Conservation (phyloP, 2,888 invertebrate genomes). For the Meloe dianella region DNA sequence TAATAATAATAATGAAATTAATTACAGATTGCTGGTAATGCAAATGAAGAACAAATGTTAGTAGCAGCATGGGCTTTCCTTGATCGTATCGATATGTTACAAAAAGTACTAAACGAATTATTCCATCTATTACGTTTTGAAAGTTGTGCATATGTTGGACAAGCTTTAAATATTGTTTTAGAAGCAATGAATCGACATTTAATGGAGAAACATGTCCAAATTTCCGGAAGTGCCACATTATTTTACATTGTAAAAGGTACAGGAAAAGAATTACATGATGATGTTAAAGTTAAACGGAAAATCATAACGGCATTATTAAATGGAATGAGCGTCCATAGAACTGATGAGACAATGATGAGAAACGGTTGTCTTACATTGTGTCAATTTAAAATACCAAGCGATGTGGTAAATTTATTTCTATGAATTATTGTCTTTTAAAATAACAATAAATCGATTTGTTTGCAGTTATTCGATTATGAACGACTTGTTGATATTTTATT, state of each 20-base stretch:
- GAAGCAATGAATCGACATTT: constrained; percentile 90
- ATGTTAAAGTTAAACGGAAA: constrained; percentile 74
- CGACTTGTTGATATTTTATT: constrained; percentile 83
- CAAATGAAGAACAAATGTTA: constrained; percentile 88
- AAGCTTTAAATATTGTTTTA: constrained; percentile 80
- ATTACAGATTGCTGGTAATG: constrained; percentile 85
- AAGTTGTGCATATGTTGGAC: constrained; percentile 75
- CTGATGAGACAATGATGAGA: constrained; percentile 92
- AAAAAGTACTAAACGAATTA: constrained; percentile 87
- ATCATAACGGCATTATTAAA: constrained; percentile 84
- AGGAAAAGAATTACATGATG: constrained; percentile 72
- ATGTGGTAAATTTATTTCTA: constrained; percentile 81
- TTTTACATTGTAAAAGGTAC: constrained; percentile 94
- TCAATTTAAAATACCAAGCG: constrained; percentile 92
- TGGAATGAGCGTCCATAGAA: constrained; percentile 85
- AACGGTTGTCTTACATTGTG: constrained; percentile 95
- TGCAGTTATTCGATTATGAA: constrained; percentile 88
- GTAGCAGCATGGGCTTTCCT: constrained; percentile 84
- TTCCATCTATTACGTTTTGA: constrained; percentile 88
- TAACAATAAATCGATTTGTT: constrained; percentile 31
- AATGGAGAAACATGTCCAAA: constrained; percentile 88
- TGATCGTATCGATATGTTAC: constrained; percentile 82
- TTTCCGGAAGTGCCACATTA: constrained; percentile 90
- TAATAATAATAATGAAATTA: constrained; percentile 17
- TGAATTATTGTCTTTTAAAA: constrained; percentile 7